Evolutionary conservation across 2,888 invertebrate species (phyloP).

Genomic region (Ophion obscuratus): DNA sequence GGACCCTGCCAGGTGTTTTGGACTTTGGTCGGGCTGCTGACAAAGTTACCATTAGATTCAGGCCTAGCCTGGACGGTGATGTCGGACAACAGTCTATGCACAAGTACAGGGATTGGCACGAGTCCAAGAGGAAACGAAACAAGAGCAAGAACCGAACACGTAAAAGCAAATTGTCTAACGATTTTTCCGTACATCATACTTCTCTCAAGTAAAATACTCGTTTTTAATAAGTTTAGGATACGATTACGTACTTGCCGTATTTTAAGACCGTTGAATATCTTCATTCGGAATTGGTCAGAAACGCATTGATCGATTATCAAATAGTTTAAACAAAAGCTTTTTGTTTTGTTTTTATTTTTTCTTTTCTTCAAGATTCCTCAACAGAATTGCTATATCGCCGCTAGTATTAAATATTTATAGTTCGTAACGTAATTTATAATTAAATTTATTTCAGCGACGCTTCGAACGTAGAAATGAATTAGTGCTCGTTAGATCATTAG

Average conservation of each 20-base stretch:
- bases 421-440: slow-evolving; percentile 54
- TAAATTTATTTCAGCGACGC: slow-evolving; percentile 35
- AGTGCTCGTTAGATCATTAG: slow-evolving; percentile 37
- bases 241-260: slow-evolving; percentile 48
- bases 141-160: slow-evolving; percentile 77
- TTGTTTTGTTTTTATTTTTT: neutral
- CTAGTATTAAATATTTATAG: slow-evolving; percentile 42
- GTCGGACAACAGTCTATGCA: slow-evolving; percentile 74
- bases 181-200: neutral
- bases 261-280: slow-evolving; percentile 6
- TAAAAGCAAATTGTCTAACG: neutral
- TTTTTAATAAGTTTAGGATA: neutral
- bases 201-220: neutral
- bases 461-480: slow-evolving; percentile 27
- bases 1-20: slow-evolving; percentile 86
- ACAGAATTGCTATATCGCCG: slow-evolving; percentile 4
- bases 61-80: slow-evolving; percentile 74
- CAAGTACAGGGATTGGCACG: slow-evolving; percentile 75
- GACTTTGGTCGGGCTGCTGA: slow-evolving; percentile 75
- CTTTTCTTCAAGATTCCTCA: neutral
- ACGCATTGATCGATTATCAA: slow-evolving; percentile 23
- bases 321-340: neutral
- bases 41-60: slow-evolving; percentile 67
- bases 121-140: slow-evolving; percentile 79
- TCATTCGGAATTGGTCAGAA: neutral